Conservation (phyloP, 1,140 invertebrate genomes). For the Pentalonia nigronervosa region DNA sequence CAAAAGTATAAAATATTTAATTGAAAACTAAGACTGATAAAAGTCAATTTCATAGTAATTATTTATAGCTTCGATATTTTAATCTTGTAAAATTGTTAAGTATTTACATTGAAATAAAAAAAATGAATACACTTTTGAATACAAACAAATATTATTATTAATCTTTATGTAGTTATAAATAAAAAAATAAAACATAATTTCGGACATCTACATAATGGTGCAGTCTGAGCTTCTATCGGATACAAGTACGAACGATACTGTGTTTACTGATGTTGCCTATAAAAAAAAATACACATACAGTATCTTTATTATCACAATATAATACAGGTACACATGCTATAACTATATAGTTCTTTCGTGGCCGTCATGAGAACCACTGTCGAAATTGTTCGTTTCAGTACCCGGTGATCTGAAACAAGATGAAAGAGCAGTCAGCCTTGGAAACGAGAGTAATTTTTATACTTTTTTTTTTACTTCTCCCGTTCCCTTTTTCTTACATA, state of each 20-base stretch:
- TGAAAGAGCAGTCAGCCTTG: conserved; percentile 41
- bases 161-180: background rate
- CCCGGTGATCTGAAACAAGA: conserved; percentile 14
- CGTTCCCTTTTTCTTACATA: background rate
- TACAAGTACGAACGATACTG: background rate
- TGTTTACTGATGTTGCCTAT: background rate
- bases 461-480: background rate
- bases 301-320: background rate
- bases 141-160: background rate
- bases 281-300: background rate
- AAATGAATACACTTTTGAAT: background rate
- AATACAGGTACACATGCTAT: background rate
- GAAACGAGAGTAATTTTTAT: conserved; percentile 33
- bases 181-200: background rate
- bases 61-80: background rate
- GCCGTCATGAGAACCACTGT: conserved; percentile 14
- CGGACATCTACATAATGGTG: background rate
- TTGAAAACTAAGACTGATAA: background rate
- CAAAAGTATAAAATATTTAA: background rate
- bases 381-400: conserved; percentile 14
- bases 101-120: background rate
- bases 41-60: background rate
- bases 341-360: background rate
- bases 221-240: background rate
- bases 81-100: background rate